phyloP scores from a whole-genome alignment of 2,113 vertebrate species.

The Eulemur rufifrons region DNA sequence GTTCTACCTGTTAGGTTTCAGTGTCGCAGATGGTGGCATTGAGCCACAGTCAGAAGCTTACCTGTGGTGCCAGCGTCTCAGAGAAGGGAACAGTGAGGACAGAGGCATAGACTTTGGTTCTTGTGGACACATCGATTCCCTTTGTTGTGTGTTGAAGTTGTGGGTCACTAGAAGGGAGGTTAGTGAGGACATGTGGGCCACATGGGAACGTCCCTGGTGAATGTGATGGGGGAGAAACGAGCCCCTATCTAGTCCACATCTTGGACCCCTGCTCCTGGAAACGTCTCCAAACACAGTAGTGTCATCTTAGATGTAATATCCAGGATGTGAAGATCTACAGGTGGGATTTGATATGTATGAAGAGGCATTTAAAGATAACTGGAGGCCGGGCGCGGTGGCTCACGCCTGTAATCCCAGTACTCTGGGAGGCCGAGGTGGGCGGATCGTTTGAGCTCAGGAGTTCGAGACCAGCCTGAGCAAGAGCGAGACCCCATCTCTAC shows the following conservation, averaged over 20 bases:
- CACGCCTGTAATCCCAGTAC: no score
- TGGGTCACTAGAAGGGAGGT: not conserved
- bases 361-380: not conserved
- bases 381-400: not conserved
- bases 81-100: not conserved
- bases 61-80: not conserved
- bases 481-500: no score
- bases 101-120: not conserved
- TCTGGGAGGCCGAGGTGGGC: no score
- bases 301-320: not conserved
- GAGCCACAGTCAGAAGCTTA: not conserved
- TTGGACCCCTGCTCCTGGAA: not conserved
- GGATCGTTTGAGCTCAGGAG: no score
- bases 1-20: not conserved
- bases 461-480: no score
- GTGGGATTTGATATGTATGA: rapidly evolving
- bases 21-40: not conserved
- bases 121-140: rapidly evolving
- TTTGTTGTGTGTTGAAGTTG: rapidly evolving
- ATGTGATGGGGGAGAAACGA: rapidly evolving
- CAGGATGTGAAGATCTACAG: rapidly evolving
- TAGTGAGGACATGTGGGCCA: rapidly evolving
- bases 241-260: rapidly evolving
- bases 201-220: rapidly evolving
- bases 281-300: rapidly evolving